Conservation (phyloP, 2,113 vertebrate species). For the Dinomys branickii region DNA sequence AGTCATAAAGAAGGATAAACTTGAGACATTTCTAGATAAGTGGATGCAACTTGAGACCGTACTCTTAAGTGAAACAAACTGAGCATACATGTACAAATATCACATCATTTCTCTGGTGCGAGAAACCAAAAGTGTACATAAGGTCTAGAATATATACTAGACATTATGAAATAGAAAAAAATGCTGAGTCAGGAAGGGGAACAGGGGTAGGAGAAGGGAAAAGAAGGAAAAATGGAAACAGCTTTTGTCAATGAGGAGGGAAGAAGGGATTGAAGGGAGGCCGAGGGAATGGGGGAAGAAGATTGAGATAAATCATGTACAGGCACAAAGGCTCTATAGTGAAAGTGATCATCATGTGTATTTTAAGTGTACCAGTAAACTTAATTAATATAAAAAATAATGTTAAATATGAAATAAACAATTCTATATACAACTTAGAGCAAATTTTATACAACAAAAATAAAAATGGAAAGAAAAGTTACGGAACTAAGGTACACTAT, state of each 20-base stretch:
- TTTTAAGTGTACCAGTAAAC: not conserved
- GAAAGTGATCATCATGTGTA: not conserved
- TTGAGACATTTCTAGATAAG: not conserved
- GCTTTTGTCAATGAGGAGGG: not conserved
- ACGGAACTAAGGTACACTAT: not conserved
- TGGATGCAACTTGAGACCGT: not conserved
- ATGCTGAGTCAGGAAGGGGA: not conserved
- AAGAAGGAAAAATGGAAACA: not conserved
- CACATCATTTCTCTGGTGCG: not conserved
- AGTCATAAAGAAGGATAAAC: not conserved
- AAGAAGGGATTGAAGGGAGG: not conserved
- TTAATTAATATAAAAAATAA: not conserved
- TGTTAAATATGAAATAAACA: not conserved
- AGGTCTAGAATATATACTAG: not conserved
- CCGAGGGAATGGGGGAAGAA: not conserved
- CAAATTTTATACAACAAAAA: not conserved
- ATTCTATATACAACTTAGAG: not conserved
- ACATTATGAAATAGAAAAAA: not conserved
- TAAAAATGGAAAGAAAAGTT: slow-evolving; percentile 11
- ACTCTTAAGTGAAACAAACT: not conserved
- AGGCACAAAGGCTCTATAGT: not conserved
- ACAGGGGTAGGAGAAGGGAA: not conserved
- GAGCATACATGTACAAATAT: not conserved
- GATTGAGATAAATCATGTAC: not conserved
- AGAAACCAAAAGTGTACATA: not conserved